Conservation (phyloP, 1,140 invertebrate genomes). For the Lerema accius region DNA sequence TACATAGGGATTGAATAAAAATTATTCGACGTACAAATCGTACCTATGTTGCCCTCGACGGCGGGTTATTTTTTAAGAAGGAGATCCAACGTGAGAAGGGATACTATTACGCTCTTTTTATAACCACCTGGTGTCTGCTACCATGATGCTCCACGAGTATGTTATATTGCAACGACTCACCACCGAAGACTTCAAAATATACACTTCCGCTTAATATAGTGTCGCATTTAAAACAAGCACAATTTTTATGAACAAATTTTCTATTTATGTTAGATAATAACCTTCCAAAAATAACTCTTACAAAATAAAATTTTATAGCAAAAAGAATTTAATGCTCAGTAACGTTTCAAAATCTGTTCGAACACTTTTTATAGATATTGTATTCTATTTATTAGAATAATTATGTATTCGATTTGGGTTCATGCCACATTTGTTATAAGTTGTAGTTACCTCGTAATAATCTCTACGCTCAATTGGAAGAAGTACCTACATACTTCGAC, state of each 20-base stretch:
- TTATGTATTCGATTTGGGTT: constrained; percentile 36
- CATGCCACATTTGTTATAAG: constrained; percentile 33
- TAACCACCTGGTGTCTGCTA: constrained; percentile 1
- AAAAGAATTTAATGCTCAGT: constrained; percentile 30
- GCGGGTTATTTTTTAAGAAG: neutral
- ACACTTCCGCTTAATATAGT: neutral
- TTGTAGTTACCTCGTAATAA: constrained; percentile 34
- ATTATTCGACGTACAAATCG: neutral
- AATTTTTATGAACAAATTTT: too few species aligned
- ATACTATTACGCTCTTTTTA: neutral
- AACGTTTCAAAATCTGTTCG: constrained; percentile 26
- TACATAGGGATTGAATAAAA: constrained; percentile 54
- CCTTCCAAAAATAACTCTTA: too few species aligned
- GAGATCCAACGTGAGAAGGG: neutral
- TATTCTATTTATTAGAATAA: constrained; percentile 29
- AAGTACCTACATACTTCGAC: constrained; percentile 35
- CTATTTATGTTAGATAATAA: too few species aligned
- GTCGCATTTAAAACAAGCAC: too few species aligned
- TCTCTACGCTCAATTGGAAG: constrained; percentile 44
- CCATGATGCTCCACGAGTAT: neutral
- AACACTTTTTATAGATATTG: neutral
- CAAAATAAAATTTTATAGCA: too few species aligned
- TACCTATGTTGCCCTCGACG: neutral
- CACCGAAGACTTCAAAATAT: neutral
- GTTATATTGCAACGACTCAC: neutral